Evolutionary conservation across 2,888 invertebrate genomes (phyloP).

Genomic region (Temnothorax rugatulus): DNA sequence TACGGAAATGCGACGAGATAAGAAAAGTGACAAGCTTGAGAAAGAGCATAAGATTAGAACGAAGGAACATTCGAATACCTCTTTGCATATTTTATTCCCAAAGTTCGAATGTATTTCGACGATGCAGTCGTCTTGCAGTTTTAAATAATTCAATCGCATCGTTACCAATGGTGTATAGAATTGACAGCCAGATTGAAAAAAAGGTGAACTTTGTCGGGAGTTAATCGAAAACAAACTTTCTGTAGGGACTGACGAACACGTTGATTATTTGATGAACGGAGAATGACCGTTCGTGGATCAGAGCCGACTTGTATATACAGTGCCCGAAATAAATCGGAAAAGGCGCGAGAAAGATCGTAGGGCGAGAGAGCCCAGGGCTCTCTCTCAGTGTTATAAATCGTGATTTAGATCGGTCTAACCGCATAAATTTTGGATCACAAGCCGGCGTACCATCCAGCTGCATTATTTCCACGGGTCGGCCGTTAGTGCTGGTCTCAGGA

Average conservation of each 20-base stretch:
- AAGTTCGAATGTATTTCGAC: not conserved
- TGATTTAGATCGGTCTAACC: constrained; percentile 57
- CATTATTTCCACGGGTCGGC: constrained; percentile 75
- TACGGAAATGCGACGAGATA: not conserved
- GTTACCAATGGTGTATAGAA: not conserved
- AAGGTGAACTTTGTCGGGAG: not conserved
- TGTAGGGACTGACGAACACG: not conserved
- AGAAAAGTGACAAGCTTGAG: not conserved
- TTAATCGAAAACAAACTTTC: not conserved
- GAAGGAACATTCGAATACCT: not conserved
- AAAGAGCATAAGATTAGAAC: not conserved
- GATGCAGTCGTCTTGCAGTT: not conserved
- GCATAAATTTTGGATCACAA: constrained; percentile 59
- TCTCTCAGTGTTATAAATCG: constrained; percentile 47
- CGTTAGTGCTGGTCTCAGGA: constrained; percentile 66
- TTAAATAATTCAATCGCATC: constrained; percentile 10
- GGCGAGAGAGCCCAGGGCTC: not conserved
- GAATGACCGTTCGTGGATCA: constrained; percentile 2
- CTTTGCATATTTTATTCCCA: constrained; percentile 6
- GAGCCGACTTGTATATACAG: constrained; percentile 22
- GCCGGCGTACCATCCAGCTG: constrained; percentile 61
- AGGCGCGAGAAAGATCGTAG: constrained; percentile 7
- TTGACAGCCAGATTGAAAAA: not conserved
- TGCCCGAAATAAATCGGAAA: constrained; percentile 27
- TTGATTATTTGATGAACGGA: constrained; percentile 29